Conservation (phyloP, 2,113 vertebrate genomes). For the Etheostoma cragini region DNA sequence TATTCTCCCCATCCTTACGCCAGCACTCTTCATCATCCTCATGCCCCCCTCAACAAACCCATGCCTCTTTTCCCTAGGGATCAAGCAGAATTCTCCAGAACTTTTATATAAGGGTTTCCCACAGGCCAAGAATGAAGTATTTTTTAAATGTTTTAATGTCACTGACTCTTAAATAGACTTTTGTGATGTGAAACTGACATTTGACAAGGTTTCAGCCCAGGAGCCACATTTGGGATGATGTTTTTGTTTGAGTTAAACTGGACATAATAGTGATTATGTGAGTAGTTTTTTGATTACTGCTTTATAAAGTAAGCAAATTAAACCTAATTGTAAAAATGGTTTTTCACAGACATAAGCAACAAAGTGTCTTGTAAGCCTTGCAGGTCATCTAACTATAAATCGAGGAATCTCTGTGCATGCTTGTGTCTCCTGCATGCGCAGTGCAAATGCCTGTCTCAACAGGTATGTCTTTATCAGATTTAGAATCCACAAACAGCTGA, state of each 20-base stretch:
- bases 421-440: too few species aligned
- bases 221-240: background rate
- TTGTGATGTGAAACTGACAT: background rate
- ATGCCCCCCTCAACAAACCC: background rate
- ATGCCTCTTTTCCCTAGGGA: background rate
- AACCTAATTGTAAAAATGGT: too few species aligned
- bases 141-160: constrained; percentile 42
- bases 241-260: background rate
- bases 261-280: background rate
- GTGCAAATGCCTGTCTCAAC: too few species aligned
- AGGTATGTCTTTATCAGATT: too few species aligned
- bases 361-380: too few species aligned
- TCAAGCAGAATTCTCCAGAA: constrained; percentile 4
- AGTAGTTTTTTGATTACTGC: too few species aligned
- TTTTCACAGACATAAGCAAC: too few species aligned
- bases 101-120: constrained; percentile 49
- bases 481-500: too few species aligned
- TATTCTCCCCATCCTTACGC: background rate
- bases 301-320: too few species aligned
- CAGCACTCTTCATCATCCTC: constrained; percentile 11
- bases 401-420: too few species aligned
- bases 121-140: constrained; percentile 30
- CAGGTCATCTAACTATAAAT: too few species aligned
- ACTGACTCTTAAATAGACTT: constrained; percentile 38
- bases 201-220: background rate